A percentile compares a stretch with the other conserved stretches of the same genome.
These are phyloP conservation scores for Tychaedon coryphoeus DNA, from an alignment of 2,113 vertebrate species.

Conservation along the genomic window DNA sequence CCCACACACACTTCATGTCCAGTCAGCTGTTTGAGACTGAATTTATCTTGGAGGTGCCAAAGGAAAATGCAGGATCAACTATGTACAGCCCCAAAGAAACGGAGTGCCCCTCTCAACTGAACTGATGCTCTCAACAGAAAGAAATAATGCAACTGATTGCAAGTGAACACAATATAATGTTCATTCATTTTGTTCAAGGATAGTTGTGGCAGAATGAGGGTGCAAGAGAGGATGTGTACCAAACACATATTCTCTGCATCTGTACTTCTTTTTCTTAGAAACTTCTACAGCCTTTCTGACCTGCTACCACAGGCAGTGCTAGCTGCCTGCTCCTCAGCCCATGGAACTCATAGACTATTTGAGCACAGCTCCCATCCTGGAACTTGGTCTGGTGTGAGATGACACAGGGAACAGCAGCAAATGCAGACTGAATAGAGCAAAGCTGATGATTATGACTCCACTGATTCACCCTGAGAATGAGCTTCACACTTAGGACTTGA, in stretches of 20 bases:
- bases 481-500: background rate
- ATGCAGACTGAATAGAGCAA: background rate
- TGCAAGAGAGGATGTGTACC: background rate
- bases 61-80: background rate
- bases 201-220: background rate
- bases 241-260: background rate
- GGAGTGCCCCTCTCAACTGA: background rate
- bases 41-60: background rate
- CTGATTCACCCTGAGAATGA: background rate
- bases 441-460: background rate
- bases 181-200: background rate
- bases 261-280: background rate
- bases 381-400: background rate
- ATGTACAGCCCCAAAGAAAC: background rate
- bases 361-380: background rate
- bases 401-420: background rate
- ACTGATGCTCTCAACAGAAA: background rate
- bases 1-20: background rate
- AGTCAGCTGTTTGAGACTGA: background rate
- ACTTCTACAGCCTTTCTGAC: background rate
- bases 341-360: background rate
- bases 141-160: background rate
- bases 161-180: background rate
- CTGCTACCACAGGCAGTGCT: background rate
- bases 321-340: background rate